These are phyloP conservation scores for Noctua pronuba DNA, from an alignment of 2,888 invertebrate species.

Conservation along the genomic window DNA sequence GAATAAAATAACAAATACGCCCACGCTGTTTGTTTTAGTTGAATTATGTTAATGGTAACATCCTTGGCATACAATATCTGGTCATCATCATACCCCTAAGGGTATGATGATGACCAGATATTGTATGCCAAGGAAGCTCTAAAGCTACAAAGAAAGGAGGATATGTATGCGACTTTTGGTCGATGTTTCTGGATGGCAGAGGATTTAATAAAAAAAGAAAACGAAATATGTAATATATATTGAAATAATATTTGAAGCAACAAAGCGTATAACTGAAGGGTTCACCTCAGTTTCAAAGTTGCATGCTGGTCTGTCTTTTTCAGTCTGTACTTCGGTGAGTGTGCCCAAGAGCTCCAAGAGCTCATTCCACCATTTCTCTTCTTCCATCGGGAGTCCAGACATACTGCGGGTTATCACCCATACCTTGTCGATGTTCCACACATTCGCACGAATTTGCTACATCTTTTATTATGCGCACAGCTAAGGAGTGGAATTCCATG, in stretches of 20 bases:
- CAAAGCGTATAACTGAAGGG: background rate
- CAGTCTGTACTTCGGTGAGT: no score
- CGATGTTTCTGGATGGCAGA: background rate
- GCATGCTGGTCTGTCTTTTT: no score
- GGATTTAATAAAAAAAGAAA: background rate
- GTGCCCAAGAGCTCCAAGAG: no score
- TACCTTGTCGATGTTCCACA: background rate
- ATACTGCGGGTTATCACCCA: background rate
- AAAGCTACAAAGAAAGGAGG: constrained; percentile 7
- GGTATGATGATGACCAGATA: no score
- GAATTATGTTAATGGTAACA: constrained; percentile 18
- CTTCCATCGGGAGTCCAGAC: background rate
- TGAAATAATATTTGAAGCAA: background rate
- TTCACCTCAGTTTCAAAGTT: background rate
- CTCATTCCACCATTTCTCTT: background rate
- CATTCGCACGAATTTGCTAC: no score
- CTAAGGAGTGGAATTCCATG: no score
- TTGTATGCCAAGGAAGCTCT: no score
- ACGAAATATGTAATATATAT: background rate
- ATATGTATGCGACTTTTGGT: background rate
- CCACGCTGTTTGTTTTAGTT: constrained; percentile 33
- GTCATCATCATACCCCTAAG: constrained; percentile 32
- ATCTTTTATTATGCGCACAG: no score
- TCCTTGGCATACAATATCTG: constrained; percentile 45
- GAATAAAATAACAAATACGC: constrained; percentile 30